These are phyloP conservation scores for Lepidurus apus DNA, from an alignment of 1,140 invertebrate genomes.

Conservation along the genomic window DNA sequence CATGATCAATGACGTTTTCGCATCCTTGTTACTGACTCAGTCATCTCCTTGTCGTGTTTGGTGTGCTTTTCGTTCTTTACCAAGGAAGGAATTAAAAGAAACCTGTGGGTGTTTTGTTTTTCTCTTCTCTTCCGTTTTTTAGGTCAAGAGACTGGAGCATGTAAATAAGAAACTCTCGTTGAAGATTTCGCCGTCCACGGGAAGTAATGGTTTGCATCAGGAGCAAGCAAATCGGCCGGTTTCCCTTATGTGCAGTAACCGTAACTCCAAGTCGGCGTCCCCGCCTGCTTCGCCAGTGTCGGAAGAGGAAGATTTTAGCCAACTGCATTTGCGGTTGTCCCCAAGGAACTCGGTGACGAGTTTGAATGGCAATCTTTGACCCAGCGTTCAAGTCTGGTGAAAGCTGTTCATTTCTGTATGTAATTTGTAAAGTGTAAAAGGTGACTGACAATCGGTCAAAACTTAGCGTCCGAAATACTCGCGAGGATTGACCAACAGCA, in stretches of 20 bases:
- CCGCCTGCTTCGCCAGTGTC: conserved; percentile 9
- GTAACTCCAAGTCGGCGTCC: conserved; percentile 14
- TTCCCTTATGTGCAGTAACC: not conserved
- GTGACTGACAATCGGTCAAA: conserved; percentile 18
- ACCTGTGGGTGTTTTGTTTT: conserved; percentile 2
- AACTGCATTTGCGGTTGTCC: conserved; percentile 31
- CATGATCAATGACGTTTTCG: not conserved
- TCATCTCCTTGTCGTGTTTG: too few relatives aligned
- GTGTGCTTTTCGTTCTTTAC: not conserved
- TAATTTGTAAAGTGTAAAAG: not conserved
- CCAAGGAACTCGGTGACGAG: conserved; percentile 23
- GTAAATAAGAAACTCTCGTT: conserved; percentile 32
- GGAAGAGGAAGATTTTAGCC: conserved; percentile 32
- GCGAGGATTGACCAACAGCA: not conserved
- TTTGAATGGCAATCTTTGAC: not conserved
- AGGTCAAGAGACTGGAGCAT: conserved; percentile 36
- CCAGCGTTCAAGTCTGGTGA: not conserved
- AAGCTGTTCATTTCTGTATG: not conserved
- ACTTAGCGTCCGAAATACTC: conserved; percentile 7
- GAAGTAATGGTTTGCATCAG: not conserved
- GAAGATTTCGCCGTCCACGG: conserved; percentile 7
- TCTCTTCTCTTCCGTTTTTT: not conserved
- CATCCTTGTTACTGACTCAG: too few relatives aligned
- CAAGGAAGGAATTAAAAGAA: not conserved
- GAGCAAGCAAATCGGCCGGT: not conserved